Evolutionary conservation across 2,888 invertebrate genomes (phyloP).

Genomic region (Latrodectus elegans): DNA sequence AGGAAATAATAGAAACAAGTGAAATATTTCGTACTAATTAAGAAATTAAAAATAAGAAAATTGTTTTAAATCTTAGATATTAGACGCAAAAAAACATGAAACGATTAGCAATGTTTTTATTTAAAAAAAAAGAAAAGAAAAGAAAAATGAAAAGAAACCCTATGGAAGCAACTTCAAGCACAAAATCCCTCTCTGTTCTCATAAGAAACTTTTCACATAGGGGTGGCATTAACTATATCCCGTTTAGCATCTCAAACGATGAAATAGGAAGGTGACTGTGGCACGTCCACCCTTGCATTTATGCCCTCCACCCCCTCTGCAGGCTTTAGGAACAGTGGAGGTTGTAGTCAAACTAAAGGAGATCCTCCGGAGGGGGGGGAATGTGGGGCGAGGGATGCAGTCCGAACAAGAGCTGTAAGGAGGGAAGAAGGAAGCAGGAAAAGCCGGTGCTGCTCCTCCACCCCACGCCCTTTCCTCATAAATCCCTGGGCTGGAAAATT

Average conservation of each 20-base stretch:
- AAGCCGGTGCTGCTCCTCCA: slow-evolving; percentile 45
- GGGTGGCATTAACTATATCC: slow-evolving; percentile 64
- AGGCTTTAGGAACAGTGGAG: slow-evolving; percentile 60
- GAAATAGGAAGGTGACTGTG: slow-evolving; percentile 65
- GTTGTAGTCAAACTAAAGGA: slow-evolving; percentile 53
- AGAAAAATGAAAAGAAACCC: neutral
- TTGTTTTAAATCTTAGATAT: neutral
- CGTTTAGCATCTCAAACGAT: slow-evolving; percentile 68
- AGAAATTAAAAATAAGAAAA: slow-evolving; percentile 7
- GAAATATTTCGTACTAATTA: no score
- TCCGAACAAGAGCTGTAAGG: neutral
- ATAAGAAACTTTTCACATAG: slow-evolving; percentile 58
- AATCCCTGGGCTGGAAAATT: slow-evolving; percentile 70
- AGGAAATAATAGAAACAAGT: no score
- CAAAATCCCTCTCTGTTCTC: slow-evolving; percentile 7
- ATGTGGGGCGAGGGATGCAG: slow-evolving; percentile 2
- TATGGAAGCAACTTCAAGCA: slow-evolving; percentile 17
- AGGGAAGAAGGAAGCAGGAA: slow-evolving; percentile 31
- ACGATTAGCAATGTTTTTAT: neutral
- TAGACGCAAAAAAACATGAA: slow-evolving; percentile 3
- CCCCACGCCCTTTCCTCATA: slow-evolving; percentile 63
- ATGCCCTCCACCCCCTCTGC: slow-evolving; percentile 67
- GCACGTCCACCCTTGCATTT: slow-evolving; percentile 15
- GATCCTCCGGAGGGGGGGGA: slow-evolving; percentile 11
- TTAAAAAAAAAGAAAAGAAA: slow-evolving; percentile 1